Base-by-base conservation (phyloP, 2,797 vertebrate genomes). In the Lophius americanus region DNA sequence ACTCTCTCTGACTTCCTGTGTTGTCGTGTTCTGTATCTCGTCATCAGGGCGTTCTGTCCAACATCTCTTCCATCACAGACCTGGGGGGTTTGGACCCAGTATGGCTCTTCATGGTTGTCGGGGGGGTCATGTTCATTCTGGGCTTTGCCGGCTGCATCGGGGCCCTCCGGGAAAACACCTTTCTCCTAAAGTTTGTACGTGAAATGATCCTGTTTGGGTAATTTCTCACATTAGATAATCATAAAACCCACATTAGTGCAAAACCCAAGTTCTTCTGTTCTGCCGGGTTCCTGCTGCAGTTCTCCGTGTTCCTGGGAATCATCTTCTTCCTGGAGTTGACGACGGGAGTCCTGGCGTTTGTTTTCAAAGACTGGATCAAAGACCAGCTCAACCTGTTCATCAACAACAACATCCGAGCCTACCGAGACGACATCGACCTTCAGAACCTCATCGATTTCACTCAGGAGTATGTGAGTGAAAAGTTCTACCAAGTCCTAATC, bases 361-460 rank as follows among this genome's bases (percentile, higher is more conserved):
- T 99, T 84, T 99, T 99, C 91, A 99, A 99, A 93, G 97, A 99
- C 87, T 99, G 98, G 98, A 99, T 99, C 91, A 98, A 98, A 90
- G 98, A 99, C 89, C 98, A 99, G 92, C 96, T 99, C 62, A 97
- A 99, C 89, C 96, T 98, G 87, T 99, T 99, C 81, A 99, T 99
- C 83, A 98, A 99, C 94, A 99, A 98, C 94, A 99, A 99, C 92
- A 98, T 99, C 85, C 93, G 97, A 82, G 98, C 98, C 0, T 99
- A 99, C 90, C 86, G 98, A 85, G 98, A 99, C 51, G 98, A 99
- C 90, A 99, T 99, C 49, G 98, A 99, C 86, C 93, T 99, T 65
- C 98, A 99, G 89, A 99, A 99, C 90, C 96, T 99, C 76, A 99
- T 99, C 83, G 98, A 99, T 91, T 99, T 99, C 91, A 99, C 98